Base-by-base conservation (phyloP, 2,888 invertebrate genomes). In the Endotricha flammealis region DNA sequence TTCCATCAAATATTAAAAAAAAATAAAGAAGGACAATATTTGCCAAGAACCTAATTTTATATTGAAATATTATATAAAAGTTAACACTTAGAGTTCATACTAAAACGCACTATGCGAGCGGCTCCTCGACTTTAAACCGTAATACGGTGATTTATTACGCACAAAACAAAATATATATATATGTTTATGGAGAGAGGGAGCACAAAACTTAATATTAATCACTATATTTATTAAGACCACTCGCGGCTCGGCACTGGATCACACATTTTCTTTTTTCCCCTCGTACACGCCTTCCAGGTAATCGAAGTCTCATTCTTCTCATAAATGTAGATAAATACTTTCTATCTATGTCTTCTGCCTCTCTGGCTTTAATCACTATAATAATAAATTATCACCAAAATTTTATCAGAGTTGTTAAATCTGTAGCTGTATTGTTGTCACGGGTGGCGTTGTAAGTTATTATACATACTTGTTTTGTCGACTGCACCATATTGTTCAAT, bases 1-100 rank as follows among this genome's bases (percentile, higher is more conserved):
- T 36, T 31, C 36, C 36, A 36, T 36, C 9, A 32, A 23, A 8
- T 4, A 16, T 1, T 6, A 30, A 20, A 22, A 9, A 22, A 7
- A 30, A 14, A 23, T 16, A 16, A 16, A 16, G 16, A 16, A 16
- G 4, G 3, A 16, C 3, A 16, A 16, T 16, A 6, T 16, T 11
- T 25, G 25, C 11, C 25, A 11, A 11, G 25, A 25, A 25, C 11
- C 11, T 25, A 25, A 25, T 25, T 3, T 16, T 16, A 16, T 4
- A 16, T 4, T 16, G 6, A 16, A 16, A 16, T 16, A 6, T 16
- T 16, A 16, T 16, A 16, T 16, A 4, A 16, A 16, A 16, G 6
- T 4, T 16, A 16, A 16, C 6, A 4, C 6, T 6, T 16, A 16
- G 6, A 16, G 16, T 4, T 4, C 3, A 16, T 3, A 16, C 3